Evolutionary conservation across 2,113 vertebrate species (phyloP), one percentile per base, ranked within the genome.

Genomic region (Eidolon helvum): DNA sequence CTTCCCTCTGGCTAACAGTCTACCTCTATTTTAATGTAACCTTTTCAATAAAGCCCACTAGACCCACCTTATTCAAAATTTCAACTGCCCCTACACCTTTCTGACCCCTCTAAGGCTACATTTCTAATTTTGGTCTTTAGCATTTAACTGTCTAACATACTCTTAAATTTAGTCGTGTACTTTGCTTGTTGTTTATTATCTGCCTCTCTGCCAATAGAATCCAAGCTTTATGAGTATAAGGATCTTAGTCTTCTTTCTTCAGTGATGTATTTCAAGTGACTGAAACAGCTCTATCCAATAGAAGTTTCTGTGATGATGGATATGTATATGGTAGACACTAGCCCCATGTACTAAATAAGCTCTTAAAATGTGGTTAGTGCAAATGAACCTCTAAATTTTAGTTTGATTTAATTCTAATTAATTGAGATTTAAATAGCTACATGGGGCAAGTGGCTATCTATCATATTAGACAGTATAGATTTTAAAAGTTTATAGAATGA

Each of bases 301-400:
- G 33, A 82, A 30, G 30, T 91, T 90, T 94, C 87, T 94, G 43
- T 90, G 65, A 35, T 86, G 24, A 95, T 63, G 35, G 22, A 50
- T 78, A 45, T 61, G 28, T 66, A 33, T n/a, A 28, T 68, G 35
- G 21, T 57, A 33, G 69, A 68, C 10, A 68, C 22, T 63, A 94
- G 30, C 40, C 21, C 22, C 24, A 35, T 38, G 1, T 75, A 74
- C 65, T 88, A 87, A 63, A 2, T 45, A 71, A 91, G 40, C 38
- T 90, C 24, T 86, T 92, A 87, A 57, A 71, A 63, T 87, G 28
- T 75, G 24, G 10, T 35, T 82, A 85, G 26, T 94, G 35, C 11
- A 71, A 75, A 84, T 79, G 63, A 92, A 26, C 5, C n/a, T 28
- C 19, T 87, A 19, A 92, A 84, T 87, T 95, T 85, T 72, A 94